phyloP scores from a whole-genome alignment of 2,888 invertebrate species.

The Taphrorychus bicolor region DNA sequence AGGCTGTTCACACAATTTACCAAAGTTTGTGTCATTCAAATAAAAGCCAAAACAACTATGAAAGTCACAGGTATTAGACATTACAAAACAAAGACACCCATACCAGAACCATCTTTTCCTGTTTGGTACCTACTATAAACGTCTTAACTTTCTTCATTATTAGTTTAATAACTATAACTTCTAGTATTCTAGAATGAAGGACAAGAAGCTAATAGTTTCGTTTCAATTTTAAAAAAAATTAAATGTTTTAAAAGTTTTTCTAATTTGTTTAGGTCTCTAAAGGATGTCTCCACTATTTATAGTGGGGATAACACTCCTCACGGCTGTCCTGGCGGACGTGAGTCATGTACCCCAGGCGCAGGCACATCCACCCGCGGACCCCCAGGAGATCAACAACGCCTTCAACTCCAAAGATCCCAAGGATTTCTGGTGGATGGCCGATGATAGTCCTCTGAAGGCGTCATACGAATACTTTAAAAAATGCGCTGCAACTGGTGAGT shows the following conservation, averaged over 20 bases:
- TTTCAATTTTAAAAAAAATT: too few species aligned
- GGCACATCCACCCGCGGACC: conserved; percentile 46
- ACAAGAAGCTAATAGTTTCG: too few species aligned
- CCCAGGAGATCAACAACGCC: conserved; percentile 47
- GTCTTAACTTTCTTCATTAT: too few species aligned
- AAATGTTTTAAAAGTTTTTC: too few species aligned
- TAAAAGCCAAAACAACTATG: too few species aligned
- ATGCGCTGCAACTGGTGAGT: conserved; percentile 52
- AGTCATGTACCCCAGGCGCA: conserved; percentile 50
- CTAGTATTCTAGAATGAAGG: too few species aligned
- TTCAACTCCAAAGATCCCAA: conserved; percentile 55
- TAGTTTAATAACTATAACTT: too few species aligned
- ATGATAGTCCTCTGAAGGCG: conserved; percentile 66
- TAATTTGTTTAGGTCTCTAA: conserved; percentile 12
- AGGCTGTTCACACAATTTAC: too few species aligned
- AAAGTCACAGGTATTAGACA: too few species aligned
- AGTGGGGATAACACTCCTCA: conserved; percentile 53
- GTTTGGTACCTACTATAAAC: background rate
- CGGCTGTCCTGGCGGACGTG: conserved; percentile 49
- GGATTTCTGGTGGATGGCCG: conserved; percentile 69
- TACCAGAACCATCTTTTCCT: too few species aligned
- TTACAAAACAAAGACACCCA: too few species aligned
- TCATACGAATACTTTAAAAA: conserved; percentile 57
- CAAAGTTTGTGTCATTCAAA: too few species aligned
- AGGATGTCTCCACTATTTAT: conserved; percentile 54